Percentiles rank a stretch among this genome's conserved stretches.
Evolutionary conservation across 2,113 vertebrate species (phyloP).

Genomic region (Scopus umbretta): DNA sequence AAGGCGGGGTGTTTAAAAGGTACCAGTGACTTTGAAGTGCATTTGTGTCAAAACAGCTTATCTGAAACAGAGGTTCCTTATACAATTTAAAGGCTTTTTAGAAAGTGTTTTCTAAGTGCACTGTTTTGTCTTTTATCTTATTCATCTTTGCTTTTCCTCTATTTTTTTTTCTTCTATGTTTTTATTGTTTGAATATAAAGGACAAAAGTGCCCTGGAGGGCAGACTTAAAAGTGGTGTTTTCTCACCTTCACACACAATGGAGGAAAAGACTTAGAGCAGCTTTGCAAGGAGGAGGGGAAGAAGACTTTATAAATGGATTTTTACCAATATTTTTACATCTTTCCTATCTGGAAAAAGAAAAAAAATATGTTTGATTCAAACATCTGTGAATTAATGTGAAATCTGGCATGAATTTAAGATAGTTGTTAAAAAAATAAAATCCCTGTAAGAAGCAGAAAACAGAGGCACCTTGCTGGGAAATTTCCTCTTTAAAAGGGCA

Average conservation of each 20-base stretch:
- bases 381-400: neutral
- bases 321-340: neutral
- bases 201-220: neutral
- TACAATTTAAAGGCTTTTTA: neutral
- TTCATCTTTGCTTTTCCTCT: neutral
- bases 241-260: constrained; percentile 1
- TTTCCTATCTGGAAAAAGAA: neutral
- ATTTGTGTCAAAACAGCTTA: neutral
- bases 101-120: neutral
- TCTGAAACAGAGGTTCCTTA: neutral
- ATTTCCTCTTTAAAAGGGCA: neutral
- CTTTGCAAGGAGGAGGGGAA: neutral
- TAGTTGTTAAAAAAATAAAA: neutral
- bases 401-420: neutral
- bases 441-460: neutral
- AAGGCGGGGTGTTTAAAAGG: neutral
- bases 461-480: neutral
- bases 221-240: constrained; percentile 22
- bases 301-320: neutral
- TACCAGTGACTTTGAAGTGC: neutral
- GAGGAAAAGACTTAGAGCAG: neutral
- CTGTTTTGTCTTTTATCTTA: neutral
- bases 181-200: constrained; percentile 25
- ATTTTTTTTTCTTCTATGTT: neutral
- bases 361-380: neutral